phyloP scores from a whole-genome alignment of 30 jellyfish, hydroid and myxozoan species.

The Aurelia aurita complex sp. Pacific region DNA sequence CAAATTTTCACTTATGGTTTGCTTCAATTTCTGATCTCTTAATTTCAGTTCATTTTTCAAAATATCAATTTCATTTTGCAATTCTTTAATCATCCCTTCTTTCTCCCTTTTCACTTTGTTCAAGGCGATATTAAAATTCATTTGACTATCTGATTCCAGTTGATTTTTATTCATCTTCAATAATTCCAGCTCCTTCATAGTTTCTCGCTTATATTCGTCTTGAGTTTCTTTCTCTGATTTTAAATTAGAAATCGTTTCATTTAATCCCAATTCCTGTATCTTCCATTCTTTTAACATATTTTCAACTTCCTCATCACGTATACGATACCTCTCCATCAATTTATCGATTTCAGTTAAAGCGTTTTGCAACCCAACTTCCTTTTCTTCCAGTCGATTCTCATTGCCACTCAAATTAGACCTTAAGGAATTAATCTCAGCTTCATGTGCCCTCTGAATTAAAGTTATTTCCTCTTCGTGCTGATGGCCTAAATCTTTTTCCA shows the following conservation, averaged over 20 bases:
- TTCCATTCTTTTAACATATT: conserved; percentile 17
- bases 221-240: conserved; percentile 28
- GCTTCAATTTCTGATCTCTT: conserved; percentile 12
- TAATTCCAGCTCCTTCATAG: no score
- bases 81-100: conserved; percentile 47
- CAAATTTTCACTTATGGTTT: conserved; percentile 9
- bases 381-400: no score
- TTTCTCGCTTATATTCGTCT: not conserved
- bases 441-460: no score
- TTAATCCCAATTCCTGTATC: conserved; percentile 8
- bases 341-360: no score
- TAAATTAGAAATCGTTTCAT: not conserved
- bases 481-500: no score
- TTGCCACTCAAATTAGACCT: no score
- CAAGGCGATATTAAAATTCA: conserved; percentile 68
- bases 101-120: conserved; percentile 72
- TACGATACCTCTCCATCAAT: no score
- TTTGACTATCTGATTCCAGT: not conserved
- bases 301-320: conserved; percentile 10
- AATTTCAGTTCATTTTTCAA: conserved; percentile 19
- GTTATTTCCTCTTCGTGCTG: no score
- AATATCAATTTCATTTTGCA: conserved; percentile 6
- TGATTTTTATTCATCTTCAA: no score
- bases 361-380: no score
- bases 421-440: no score